These are phyloP conservation scores for Okapia johnstoni DNA, from an alignment of 2,113 vertebrate species.

Conservation along the genomic window DNA sequence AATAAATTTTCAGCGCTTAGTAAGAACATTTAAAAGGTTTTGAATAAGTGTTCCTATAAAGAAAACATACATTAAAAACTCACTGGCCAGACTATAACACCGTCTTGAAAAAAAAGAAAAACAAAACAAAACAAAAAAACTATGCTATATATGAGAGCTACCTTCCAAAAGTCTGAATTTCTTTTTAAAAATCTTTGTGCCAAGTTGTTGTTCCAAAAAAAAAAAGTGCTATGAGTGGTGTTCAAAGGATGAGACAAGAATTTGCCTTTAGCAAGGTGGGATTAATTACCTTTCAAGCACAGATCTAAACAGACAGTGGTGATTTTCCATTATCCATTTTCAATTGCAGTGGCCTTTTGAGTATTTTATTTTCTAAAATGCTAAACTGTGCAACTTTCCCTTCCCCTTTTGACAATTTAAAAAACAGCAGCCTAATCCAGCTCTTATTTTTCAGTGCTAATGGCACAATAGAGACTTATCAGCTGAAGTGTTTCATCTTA, in stretches of 20 bases:
- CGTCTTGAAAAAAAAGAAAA: background rate
- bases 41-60: background rate
- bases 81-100: background rate
- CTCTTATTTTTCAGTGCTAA: slow-evolving; percentile 21
- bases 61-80: background rate
- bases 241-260: slow-evolving; percentile 56
- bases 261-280: slow-evolving; percentile 62
- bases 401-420: slow-evolving; percentile 29
- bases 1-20: background rate
- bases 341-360: slow-evolving; percentile 27
- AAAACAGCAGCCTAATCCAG: slow-evolving; percentile 52
- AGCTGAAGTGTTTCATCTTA: background rate
- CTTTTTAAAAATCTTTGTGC: background rate
- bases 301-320: slow-evolving; percentile 46
- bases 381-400: slow-evolving; percentile 26
- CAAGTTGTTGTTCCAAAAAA: background rate
- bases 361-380: slow-evolving; percentile 48
- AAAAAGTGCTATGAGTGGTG: slow-evolving; percentile 19
- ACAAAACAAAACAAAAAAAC: background rate
- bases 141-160: background rate
- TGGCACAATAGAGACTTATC: background rate
- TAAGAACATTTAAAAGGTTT: background rate
- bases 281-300: slow-evolving; percentile 67
- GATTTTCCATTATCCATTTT: slow-evolving; percentile 57
- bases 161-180: background rate